Conservation (phyloP, 2,797 vertebrate genomes). For the Poeciliopsis paucimaculata region DNA sequence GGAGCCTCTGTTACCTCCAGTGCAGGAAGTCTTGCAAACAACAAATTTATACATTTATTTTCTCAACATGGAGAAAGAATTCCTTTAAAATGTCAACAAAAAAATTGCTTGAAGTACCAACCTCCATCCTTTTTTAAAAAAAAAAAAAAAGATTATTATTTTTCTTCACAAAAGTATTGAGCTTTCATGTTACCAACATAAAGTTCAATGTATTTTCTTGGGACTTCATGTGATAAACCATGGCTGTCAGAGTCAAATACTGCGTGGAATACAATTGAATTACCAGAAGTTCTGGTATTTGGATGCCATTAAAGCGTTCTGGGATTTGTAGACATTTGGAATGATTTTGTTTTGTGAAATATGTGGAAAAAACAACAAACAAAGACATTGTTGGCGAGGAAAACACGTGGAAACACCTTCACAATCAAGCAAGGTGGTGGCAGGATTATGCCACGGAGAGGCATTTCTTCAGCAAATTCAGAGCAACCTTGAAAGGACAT, state of each 20-base stretch:
- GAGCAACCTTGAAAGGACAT: background rate
- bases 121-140: background rate
- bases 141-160: background rate
- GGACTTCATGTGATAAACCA: background rate
- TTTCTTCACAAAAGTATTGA: background rate
- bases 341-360: background rate
- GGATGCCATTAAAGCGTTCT: background rate
- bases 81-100: background rate
- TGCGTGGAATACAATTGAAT: background rate
- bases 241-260: background rate
- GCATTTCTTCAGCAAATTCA: background rate
- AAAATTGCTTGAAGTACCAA: background rate
- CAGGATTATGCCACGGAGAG: background rate
- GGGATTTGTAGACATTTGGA: background rate
- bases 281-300: background rate
- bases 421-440: background rate
- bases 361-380: background rate
- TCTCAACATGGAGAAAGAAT: background rate
- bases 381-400: background rate
- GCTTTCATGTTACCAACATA: background rate
- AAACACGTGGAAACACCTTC: background rate
- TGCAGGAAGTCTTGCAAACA: background rate
- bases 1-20: background rate
- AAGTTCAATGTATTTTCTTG: background rate
- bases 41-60: background rate